Evolutionary conservation across 2,797 vertebrate species (phyloP), one percentile per base, ranked within the genome.

Genomic region (Pempheris klunzingeri): DNA sequence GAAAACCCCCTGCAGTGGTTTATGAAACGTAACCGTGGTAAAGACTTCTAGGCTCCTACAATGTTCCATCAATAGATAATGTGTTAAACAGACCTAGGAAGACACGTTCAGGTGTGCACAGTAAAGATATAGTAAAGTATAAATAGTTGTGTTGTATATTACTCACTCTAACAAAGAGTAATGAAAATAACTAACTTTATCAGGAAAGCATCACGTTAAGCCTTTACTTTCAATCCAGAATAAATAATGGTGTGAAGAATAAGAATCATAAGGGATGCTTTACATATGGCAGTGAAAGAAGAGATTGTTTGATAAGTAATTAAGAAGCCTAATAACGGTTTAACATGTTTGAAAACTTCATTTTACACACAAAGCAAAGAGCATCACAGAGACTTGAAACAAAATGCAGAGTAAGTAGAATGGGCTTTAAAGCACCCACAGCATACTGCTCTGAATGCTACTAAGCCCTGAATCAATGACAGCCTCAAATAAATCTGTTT

Each of bases 401-500:
- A 38, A 66, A 84, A 63, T 58, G 17, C 68, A 61, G 38, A 82
- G 41, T 66, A 69, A 80, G 43, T 76, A 49, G 52, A 77, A 59
- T 39, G 24, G 44, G 71, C 65, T 81, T 77, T 71, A 71, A 76
- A 81, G 81, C 70, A 46, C 49, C 61, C 63, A 28, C 49, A 83
- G 64, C 72, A 86, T 55, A 78, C 73, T 77, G 30, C 39, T 74
- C 61, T 74, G 60, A 80, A 54, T 74, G 67, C 76, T 82, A 85
- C 76, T 81, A 81, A 80, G 57, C 70, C 65, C 76, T 39, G 73
- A 87, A 89, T 89, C 81, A 88, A 70, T 82, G 80, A 90, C 85
- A 82, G 82, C 60, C 59, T 66, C 66, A 76, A 80, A 73, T 85
- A 83, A 88, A 92, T 91, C 74, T 91, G 88, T 87, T 92, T 90